Evolutionary conservation across 2,113 vertebrate genomes (phyloP), one percentile per base, ranked within the genome.

Genomic region (Nannobrachium achirus): DNA sequence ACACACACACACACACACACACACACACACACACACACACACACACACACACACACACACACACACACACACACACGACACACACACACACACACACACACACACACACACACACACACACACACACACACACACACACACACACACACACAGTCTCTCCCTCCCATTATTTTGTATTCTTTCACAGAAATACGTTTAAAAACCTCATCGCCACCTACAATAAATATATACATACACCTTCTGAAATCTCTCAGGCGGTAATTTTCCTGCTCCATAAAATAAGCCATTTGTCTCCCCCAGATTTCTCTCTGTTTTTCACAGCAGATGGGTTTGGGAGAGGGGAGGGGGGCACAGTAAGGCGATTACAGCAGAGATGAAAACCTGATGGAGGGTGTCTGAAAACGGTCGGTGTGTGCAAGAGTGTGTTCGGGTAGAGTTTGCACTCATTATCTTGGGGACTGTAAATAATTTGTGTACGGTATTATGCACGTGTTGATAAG

Each of bases 311-410:
- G 25, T 69, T 45, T 66, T 44, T 70, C 55, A 46, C 58, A 56
- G 61, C 63, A 69, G 19, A 48, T n/a, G 46, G 61, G 25, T 1
- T 33, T 33, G 25, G 1, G 25, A 5, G 58, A 66, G 75, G 78
- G 79, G 78, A 75, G 79, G 79, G 71, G 72, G 68, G 50, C 40
- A 11, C 49, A 61, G 74, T 56, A 51, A n/a, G 70, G 78, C 69
- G 49, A 9, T 56, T 44, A 68, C 73, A 59, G 78, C 69, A 69
- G 73, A 87, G 86, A 88, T 87, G 87, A 90, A 87, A 88, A 84
- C 76, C 78, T 82, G 86, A 83, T 79, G 78, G 83, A 85, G 83
- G 85, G 81, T 76, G 79, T 81, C 86, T 75, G 74, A 65, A 61
- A n/a, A n/a, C n/a, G n/a, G n/a, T n/a, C 53, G 38, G 59, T 14